These are phyloP conservation scores for Brachionichthys hirsutus DNA, from an alignment of 2,113 vertebrate genomes.

Conservation along the genomic window DNA sequence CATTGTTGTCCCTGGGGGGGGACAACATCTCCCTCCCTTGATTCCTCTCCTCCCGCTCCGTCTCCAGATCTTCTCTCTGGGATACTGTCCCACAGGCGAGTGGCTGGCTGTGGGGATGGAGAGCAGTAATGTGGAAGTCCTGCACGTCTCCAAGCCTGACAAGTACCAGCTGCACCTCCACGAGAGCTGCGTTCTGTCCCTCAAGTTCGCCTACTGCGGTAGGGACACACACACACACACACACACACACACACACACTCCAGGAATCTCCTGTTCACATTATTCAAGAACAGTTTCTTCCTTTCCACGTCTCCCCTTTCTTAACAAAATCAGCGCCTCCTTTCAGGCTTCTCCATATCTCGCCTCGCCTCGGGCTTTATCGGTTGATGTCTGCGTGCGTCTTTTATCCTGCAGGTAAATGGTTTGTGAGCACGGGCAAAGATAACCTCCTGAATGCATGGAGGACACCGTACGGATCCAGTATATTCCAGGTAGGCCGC, in stretches of 20 bases:
- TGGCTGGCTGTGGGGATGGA: constrained; percentile 88
- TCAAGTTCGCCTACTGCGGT: constrained; percentile 91
- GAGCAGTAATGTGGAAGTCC: constrained; percentile 85
- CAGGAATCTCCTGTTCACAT: constrained; percentile 42
- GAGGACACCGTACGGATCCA: constrained; percentile 87
- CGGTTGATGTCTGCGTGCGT: constrained; percentile 43
- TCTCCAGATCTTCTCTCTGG: constrained; percentile 84
- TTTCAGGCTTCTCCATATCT: constrained; percentile 31
- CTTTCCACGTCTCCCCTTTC: constrained; percentile 1
- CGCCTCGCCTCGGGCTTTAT: constrained; percentile 40
- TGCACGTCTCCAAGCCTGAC: constrained; percentile 85
- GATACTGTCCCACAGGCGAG: constrained; percentile 86
- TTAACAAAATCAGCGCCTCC: constrained; percentile 28
- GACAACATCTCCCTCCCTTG: background rate
- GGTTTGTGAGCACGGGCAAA: constrained; percentile 90
- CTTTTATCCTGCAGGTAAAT: constrained; percentile 80
- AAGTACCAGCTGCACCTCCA: constrained; percentile 89
- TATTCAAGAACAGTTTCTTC: constrained; percentile 32
- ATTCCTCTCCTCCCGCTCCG: background rate
- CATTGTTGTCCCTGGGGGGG: no score
- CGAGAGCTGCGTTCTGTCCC: constrained; percentile 88
- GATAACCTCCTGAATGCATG: constrained; percentile 89
- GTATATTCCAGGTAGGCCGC: constrained; percentile 85
- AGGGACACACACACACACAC: constrained; percentile 4
- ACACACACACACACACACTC: constrained; percentile 1